phyloP scores from a whole-genome alignment of 2,113 vertebrate species.

The Balaeniceps rex region DNA sequence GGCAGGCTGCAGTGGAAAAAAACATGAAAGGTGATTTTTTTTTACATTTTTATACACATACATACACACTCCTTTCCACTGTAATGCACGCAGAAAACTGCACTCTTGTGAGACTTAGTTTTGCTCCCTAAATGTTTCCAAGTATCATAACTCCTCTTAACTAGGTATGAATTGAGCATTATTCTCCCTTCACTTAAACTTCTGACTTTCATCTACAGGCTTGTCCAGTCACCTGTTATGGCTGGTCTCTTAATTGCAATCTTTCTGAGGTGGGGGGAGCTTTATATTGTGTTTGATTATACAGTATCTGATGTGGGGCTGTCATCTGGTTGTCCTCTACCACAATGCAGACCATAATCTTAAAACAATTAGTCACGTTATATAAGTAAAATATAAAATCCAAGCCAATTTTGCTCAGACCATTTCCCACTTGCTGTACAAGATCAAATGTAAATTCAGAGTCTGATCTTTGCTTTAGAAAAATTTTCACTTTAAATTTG shows the following conservation, averaged over 20 bases:
- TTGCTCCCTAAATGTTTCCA: background rate
- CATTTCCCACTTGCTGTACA: background rate
- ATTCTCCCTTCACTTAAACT: background rate
- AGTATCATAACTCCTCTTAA: background rate
- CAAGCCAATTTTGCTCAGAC: background rate
- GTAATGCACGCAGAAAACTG: background rate
- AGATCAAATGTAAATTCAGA: background rate
- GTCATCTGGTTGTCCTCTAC: background rate
- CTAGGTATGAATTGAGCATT: background rate
- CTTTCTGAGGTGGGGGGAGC: background rate
- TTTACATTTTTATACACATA: background rate
- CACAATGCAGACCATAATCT: background rate
- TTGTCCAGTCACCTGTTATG: background rate
- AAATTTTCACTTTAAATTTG: background rate
- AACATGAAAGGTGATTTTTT: background rate
- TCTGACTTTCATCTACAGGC: background rate
- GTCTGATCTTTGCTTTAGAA: background rate
- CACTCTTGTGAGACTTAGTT: background rate
- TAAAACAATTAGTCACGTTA: background rate
- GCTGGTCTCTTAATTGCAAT: background rate
- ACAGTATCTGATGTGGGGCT: background rate
- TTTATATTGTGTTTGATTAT: background rate
- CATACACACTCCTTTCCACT: background rate
- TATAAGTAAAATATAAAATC: background rate
- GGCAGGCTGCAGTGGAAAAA: background rate